Conservation (phyloP, 2,113 vertebrate species). For the Rhea pennata region DNA sequence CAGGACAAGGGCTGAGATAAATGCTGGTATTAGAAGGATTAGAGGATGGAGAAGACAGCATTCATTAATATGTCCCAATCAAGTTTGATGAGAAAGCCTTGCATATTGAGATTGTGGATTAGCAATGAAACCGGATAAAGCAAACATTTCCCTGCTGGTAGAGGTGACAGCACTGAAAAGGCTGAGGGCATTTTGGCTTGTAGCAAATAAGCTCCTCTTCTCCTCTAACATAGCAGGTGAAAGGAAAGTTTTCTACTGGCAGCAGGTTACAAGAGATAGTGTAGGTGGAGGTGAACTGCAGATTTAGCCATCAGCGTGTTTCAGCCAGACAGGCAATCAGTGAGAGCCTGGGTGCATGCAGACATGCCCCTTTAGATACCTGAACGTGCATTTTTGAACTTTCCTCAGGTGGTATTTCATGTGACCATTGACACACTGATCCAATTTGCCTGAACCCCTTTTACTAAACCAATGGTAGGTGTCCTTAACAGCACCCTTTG, state of each 20-base stretch:
- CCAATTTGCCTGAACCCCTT: background rate
- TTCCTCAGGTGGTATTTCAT: background rate
- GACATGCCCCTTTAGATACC: background rate
- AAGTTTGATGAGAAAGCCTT: background rate
- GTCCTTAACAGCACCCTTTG: background rate
- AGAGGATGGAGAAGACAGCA: background rate
- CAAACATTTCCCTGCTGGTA: background rate
- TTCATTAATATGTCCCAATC: background rate
- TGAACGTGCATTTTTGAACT: background rate
- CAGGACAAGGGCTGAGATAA: slow-evolving; percentile 38
- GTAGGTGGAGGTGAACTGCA: background rate
- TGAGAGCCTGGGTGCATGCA: background rate
- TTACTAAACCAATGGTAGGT: background rate
- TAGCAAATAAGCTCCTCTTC: background rate
- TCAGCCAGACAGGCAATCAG: background rate
- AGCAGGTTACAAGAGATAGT: background rate
- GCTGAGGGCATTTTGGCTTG: background rate
- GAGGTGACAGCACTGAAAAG: background rate
- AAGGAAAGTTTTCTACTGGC: background rate
- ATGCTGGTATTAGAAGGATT: background rate
- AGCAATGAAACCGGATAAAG: background rate
- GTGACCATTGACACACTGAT: background rate
- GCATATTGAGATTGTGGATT: background rate
- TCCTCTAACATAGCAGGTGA: background rate
- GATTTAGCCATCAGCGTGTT: background rate